Evolutionary conservation across 2,888 invertebrate genomes (phyloP), one percentile per base, ranked within the genome.

Genomic region (Choristoneura rosaceana): DNA sequence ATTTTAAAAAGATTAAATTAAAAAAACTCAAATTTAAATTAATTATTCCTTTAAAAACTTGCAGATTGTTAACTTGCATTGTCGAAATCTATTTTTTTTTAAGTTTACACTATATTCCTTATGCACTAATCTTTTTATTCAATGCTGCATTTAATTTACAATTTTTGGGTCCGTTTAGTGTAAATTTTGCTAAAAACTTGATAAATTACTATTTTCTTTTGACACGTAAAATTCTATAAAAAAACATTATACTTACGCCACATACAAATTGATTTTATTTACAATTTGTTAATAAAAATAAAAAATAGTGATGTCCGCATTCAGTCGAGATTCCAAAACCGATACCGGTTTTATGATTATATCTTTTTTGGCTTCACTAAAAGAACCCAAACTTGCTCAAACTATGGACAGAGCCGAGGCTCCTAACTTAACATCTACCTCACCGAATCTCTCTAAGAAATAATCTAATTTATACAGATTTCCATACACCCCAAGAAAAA

Each of bases 401-500:
- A 80, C 80, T 84, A 85, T 87, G 90, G 90, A 88, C 90, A 82
- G 87, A 86, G 85, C 87, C 71, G 62, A 71, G 74, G 80, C 84
- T 83, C 86, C 83, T 77, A 86, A 87, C 89, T 89, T 89, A 89
- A 83, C 73, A 78, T 75, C 88, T 89, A 90, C 83, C 84, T 81
- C 83, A 82, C 85, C 85, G 84, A 84, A 87, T 89, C 87, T 89
- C 87, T 87, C 91, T 88, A 90, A 86, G 86, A 88, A 88, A 86
- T 88, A 89, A 84, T 78, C 91, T 91, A 93, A 88, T 92, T 93
- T 93, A 90, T 93, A 93, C 92, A 93, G 80, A 85, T 87, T 92
- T 85, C 92, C 93, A 90, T 92, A 92, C 92, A 93, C 92, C 93
- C 90, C 84, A 83, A 85, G 83, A 88, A 87, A 85, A 87, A 87